Percentiles rank a stretch among this genome's conserved stretches.
Evolutionary conservation across 2,113 vertebrate genomes (phyloP).

Genomic region (Varanus komodoensis): DNA sequence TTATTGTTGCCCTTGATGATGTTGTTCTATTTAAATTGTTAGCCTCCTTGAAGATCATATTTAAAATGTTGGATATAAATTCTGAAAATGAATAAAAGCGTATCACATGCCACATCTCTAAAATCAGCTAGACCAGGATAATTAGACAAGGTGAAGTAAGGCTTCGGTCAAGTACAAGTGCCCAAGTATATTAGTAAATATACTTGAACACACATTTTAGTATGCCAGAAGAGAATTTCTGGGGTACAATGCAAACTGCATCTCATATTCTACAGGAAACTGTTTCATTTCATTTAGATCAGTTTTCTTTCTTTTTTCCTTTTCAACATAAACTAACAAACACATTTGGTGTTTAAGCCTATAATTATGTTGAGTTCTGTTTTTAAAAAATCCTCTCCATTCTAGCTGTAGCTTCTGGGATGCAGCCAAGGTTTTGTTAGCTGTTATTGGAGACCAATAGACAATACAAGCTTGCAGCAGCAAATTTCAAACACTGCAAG

Average conservation of each 20-base stretch:
- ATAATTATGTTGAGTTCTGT: neutral
- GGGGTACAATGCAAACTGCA: neutral
- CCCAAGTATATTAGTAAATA: neutral
- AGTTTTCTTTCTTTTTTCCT: neutral
- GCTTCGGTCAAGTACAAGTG: neutral
- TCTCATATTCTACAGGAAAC: neutral
- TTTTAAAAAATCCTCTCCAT: neutral
- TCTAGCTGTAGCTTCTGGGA: slow-evolving; percentile 12
- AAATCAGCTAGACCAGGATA: neutral
- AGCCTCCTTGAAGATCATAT: neutral
- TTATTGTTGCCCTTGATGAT: neutral
- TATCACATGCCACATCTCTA: neutral
- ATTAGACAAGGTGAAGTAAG: neutral
- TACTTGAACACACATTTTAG: too few species aligned
- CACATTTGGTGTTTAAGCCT: neutral
- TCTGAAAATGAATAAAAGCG: neutral
- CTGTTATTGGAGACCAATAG: slow-evolving; percentile 28
- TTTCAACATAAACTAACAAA: neutral
- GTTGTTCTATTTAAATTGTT: neutral
- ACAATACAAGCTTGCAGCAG: slow-evolving; percentile 27
- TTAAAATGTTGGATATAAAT: neutral
- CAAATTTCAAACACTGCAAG: slow-evolving; percentile 29
- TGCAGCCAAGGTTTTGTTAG: slow-evolving; percentile 29
- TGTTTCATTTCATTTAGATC: neutral
- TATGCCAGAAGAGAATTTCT: neutral